Evolutionary conservation across 1,140 invertebrate genomes (phyloP).

Genomic region (Drosophila athabasca): DNA sequence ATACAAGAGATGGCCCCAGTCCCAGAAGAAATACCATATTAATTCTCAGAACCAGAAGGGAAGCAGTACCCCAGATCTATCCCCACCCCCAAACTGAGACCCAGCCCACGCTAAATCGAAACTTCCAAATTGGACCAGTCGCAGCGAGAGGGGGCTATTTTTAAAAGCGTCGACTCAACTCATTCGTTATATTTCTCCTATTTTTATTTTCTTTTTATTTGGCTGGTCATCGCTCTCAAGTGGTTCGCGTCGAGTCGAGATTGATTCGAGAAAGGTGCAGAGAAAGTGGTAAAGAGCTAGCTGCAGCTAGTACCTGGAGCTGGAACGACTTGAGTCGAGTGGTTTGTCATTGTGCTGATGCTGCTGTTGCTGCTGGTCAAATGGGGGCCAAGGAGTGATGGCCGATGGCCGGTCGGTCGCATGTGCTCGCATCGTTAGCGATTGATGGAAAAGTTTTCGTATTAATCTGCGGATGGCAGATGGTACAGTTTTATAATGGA

Average conservation of each 20-base stretch:
- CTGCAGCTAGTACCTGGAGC: conserved; percentile 36
- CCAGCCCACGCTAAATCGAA: conserved; percentile 47
- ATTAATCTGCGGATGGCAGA: conserved; percentile 23
- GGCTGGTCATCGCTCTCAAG: conserved; percentile 73
- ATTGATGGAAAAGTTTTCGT: conserved; percentile 58
- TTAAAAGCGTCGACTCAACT: conserved; percentile 43
- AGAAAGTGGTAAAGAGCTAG: conserved; percentile 61
- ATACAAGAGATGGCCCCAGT: conserved; percentile 40
- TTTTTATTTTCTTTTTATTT: conserved; percentile 34
- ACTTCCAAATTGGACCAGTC: conserved; percentile 46
- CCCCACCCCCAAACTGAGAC: too few species aligned
- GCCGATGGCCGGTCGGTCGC: conserved; percentile 16
- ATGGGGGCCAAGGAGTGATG: conserved; percentile 20
- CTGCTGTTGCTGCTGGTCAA: conserved; percentile 36
- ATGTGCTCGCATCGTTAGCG: conserved; percentile 42
- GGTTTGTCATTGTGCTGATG: conserved; percentile 60
- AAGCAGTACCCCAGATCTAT: too few species aligned
- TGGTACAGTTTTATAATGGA: conserved; percentile 34
- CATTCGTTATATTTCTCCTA: conserved; percentile 42
- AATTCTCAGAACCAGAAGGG: too few species aligned
- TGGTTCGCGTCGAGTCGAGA: conserved; percentile 39
- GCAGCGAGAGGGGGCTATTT: conserved; percentile 42
- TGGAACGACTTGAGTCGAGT: conserved; percentile 45
- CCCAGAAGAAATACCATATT: too few species aligned
- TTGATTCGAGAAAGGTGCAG: conserved; percentile 68